Percentiles rank a stretch among this genome's conserved stretches.
phyloP scores from a whole-genome alignment of 2,888 invertebrate genomes.

The Xestia xanthographa region DNA sequence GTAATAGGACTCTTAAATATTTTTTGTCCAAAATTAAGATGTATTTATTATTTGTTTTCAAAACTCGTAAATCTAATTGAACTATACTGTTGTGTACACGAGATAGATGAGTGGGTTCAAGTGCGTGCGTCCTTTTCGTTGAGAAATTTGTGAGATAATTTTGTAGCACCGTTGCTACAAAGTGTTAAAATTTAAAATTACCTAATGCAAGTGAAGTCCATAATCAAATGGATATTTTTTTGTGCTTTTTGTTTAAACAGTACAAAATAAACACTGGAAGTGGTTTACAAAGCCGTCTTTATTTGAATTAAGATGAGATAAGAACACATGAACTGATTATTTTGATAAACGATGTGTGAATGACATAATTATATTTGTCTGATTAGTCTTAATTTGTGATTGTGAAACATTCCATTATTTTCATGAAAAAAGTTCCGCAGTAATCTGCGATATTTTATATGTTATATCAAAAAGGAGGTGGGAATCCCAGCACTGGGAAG shows the following conservation, averaged over 20 bases:
- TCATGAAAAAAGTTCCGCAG: background rate
- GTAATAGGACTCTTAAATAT: too few relatives aligned
- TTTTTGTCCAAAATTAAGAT: background rate
- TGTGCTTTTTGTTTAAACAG: conserved; percentile 31
- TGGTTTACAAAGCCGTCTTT: conserved; percentile 42
- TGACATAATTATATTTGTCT: background rate
- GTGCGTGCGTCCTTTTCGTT: conserved; percentile 26
- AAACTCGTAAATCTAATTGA: conserved; percentile 12
- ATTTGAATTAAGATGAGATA: conserved; percentile 29
- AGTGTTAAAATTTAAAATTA: conserved; percentile 21
- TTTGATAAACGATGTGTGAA: conserved; percentile 5
- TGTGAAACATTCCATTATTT: background rate
- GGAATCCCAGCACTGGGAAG: background rate
- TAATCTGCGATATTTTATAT: background rate
- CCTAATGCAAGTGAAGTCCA: background rate
- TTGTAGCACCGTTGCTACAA: conserved; percentile 11
- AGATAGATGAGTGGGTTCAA: conserved; percentile 49
- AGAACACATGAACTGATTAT: conserved; percentile 31
- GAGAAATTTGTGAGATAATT: conserved; percentile 38
- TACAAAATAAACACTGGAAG: background rate
- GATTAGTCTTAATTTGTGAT: background rate
- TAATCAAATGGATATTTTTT: background rate
- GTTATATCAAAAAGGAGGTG: too few relatives aligned
- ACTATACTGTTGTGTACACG: conserved; percentile 18
- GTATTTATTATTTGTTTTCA: background rate